These are phyloP conservation scores for Rhagium mordax DNA, from an alignment of 2,888 invertebrate species.

Conservation along the genomic window DNA sequence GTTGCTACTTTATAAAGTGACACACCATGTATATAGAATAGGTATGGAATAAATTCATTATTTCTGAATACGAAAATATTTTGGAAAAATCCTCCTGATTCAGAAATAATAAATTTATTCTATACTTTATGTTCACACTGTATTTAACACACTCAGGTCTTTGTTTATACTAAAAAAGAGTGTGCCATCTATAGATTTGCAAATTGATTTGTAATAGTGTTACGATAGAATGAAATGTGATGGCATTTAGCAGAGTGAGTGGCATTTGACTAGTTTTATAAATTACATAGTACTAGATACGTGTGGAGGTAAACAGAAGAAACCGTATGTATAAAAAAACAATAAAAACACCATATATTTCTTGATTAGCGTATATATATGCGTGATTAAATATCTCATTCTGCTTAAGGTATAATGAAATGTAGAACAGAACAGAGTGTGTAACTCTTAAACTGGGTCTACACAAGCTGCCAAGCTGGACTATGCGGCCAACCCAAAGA, in stretches of 20 bases:
- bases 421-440: slow-evolving; percentile 52
- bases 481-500: slow-evolving; percentile 46
- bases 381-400: slow-evolving; percentile 11
- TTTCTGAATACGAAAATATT: too few relatives aligned
- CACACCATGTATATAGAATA: too few relatives aligned
- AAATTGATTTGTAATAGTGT: neutral
- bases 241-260: slow-evolving; percentile 8
- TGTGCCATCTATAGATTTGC: neutral
- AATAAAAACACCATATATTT: slow-evolving; percentile 28
- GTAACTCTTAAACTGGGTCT: slow-evolving; percentile 49
- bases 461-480: slow-evolving; percentile 34
- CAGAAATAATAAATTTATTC: too few relatives aligned
- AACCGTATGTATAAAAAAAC: neutral
- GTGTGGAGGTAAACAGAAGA: slow-evolving; percentile 2
- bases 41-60: too few relatives aligned
- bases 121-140: too few relatives aligned
- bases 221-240: neutral
- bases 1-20: too few relatives aligned
- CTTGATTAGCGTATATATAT: slow-evolving; percentile 36
- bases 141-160: too few relatives aligned
- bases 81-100: too few relatives aligned
- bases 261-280: slow-evolving; percentile 8
- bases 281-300: slow-evolving; percentile 11
- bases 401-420: slow-evolving; percentile 48
- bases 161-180: neutral